A percentile compares a stretch with the other conserved stretches of the same genome.
Conservation (phyloP, 2,113 vertebrate genomes). For the Jacana jacana region DNA sequence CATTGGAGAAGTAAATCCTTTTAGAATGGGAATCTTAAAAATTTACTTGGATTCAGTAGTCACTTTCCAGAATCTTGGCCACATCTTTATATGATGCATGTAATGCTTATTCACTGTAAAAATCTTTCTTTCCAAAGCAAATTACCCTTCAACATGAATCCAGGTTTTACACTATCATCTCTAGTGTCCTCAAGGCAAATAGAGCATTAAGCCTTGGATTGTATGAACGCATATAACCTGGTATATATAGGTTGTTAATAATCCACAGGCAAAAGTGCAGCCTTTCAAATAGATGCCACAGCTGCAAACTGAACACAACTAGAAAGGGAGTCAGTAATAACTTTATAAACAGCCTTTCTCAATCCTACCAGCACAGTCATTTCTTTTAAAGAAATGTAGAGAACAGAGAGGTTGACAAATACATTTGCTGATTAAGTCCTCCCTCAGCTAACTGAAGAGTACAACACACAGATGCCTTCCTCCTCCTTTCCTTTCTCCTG, state of each 20-base stretch:
- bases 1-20: not conserved
- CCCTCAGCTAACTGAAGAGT: not conserved
- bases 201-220: not conserved
- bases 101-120: not conserved
- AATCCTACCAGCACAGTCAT: not conserved
- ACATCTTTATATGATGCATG: not conserved
- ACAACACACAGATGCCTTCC: not conserved
- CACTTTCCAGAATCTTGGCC: not conserved
- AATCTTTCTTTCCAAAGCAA: not conserved
- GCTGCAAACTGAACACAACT: not conserved
- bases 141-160: not conserved
- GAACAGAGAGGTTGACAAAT: not conserved
- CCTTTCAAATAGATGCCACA: not conserved
- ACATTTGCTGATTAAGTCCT: not conserved
- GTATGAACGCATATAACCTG: not conserved
- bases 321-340: not conserved
- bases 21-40: not conserved
- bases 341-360: not conserved
- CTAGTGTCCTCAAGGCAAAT: not conserved
- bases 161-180: not conserved
- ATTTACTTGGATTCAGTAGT: accelerated
- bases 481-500: not conserved
- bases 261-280: not conserved
- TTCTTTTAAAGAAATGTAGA: not conserved
- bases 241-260: not conserved